Evolutionary conservation across 1,140 invertebrate genomes (phyloP).

Genomic region (Mylabris phalerata): DNA sequence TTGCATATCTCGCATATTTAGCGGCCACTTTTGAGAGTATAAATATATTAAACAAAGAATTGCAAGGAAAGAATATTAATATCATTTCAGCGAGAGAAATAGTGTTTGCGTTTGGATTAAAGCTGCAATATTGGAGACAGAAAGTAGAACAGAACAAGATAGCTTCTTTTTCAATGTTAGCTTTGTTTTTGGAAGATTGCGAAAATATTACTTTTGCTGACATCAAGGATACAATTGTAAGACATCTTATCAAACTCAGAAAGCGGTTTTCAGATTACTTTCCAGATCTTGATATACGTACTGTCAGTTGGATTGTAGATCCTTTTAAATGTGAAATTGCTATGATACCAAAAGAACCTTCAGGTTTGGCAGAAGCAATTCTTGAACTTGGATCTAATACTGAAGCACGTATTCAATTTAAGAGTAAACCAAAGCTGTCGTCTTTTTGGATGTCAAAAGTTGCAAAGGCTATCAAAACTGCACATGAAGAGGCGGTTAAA

Average conservation of each 20-base stretch:
- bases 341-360: conserved; percentile 23
- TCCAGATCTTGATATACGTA: conserved; percentile 24
- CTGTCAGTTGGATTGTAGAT: conserved; percentile 21
- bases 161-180: conserved; percentile 24
- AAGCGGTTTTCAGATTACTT: conserved; percentile 19
- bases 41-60: too few relatives aligned
- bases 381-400: conserved; percentile 27
- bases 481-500: conserved; percentile 26
- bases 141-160: conserved; percentile 26
- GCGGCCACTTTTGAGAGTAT: too few relatives aligned
- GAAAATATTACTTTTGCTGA: conserved; percentile 19
- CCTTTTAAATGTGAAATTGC: conserved; percentile 23
- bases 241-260: conserved; percentile 19
- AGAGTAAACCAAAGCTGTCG: conserved; percentile 19
- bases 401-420: conserved; percentile 27
- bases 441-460: conserved; percentile 20
- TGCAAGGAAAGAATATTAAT: conserved; percentile 19
- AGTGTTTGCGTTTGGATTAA: conserved; percentile 9
- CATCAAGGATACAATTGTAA: conserved; percentile 19
- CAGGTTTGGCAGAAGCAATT: conserved; percentile 27
- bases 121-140: conserved; percentile 3
- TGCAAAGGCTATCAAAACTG: conserved; percentile 24
- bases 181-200: conserved; percentile 19
- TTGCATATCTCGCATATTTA: too few relatives aligned
- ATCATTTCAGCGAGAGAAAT: conserved; percentile 9